Evolutionary conservation across 2,113 vertebrate genomes (phyloP).

Genomic region (Barbus barbus): DNA sequence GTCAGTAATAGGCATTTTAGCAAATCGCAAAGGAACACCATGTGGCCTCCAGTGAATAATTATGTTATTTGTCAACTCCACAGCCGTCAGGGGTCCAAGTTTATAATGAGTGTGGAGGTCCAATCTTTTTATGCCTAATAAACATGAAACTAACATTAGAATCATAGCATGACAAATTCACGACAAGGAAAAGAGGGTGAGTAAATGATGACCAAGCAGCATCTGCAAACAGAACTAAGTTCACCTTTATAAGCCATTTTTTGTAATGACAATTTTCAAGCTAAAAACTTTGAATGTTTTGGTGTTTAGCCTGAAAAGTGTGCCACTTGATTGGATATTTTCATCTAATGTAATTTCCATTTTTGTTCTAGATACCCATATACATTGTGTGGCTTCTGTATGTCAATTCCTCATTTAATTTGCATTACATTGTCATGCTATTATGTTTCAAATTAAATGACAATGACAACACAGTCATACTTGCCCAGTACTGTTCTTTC

Average conservation of each 20-base stretch:
- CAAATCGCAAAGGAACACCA: constrained; percentile 52
- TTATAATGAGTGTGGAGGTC: constrained; percentile 38
- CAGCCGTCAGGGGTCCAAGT: constrained; percentile 40
- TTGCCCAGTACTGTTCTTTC: background rate
- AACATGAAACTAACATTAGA: background rate
- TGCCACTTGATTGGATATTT: too few species aligned
- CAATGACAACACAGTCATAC: too few species aligned
- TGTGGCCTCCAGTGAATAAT: constrained; percentile 54
- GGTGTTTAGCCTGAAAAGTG: too few species aligned
- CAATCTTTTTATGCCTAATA: constrained; percentile 36
- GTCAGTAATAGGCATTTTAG: constrained; percentile 31
- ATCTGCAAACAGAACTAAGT: too few species aligned
- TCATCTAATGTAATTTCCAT: too few species aligned
- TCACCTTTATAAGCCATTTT: too few species aligned
- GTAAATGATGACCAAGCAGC: background rate
- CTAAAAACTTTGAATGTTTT: too few species aligned
- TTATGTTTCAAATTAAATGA: background rate
- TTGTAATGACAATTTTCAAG: too few species aligned
- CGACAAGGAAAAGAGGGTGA: background rate
- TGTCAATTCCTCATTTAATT: background rate
- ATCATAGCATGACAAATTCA: background rate
- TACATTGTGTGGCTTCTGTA: background rate
- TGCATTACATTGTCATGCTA: background rate
- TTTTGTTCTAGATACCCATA: too few species aligned
- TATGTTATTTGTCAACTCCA: constrained; percentile 29